Base-by-base conservation (phyloP, 2,888 invertebrate species). In the Branchellion lobata region DNA sequence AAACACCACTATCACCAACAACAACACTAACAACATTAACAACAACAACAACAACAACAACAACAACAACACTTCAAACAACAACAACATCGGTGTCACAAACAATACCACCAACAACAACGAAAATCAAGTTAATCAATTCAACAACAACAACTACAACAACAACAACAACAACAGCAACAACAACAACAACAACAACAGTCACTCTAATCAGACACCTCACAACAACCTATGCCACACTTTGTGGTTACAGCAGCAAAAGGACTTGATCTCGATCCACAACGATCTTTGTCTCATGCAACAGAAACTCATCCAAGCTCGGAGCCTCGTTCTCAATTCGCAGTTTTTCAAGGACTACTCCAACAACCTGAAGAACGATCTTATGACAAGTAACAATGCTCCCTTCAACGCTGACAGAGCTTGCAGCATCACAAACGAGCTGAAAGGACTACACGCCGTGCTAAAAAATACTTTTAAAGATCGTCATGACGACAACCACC, bases 261-360 rank as follows among this genome's bases (percentile, higher is more conserved):
- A 57, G 24, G 61, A 57, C n/a, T 24, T 57, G n/a, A 57, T 57
- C 5, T 24, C 61, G n/a, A 57, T 57, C 21, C 61, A 57, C 24
- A 8, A 24, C 21, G 61, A 57, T n/a, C 61, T 57, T 14, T 57
- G 61, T n/a, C 5, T 14, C 61, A 57, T 57, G 61, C 61, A 57
- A 57, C 61, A n/a, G 24, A 57, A 57, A 57, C 61, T 57, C n/a
- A n/a, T 57, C 5, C 61, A 57, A 57, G 61, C 61, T n/a, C 5
- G 61, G 24, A n/a, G 61, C 24, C 61, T 57, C 24, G 61, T 57
- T 5, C 21, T 57, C 61, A n/a, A 57, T n/a, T 24, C 61, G n/a
- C n/a, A 57, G 8, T 57, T 57, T n/a, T 57, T 57, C 24, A 57
- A 57, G 21, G 61, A 57, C 5, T 24, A 57, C 21, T 57, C 24